phyloP scores from a whole-genome alignment of 1,140 invertebrate genomes.

The Planococcus citri region DNA sequence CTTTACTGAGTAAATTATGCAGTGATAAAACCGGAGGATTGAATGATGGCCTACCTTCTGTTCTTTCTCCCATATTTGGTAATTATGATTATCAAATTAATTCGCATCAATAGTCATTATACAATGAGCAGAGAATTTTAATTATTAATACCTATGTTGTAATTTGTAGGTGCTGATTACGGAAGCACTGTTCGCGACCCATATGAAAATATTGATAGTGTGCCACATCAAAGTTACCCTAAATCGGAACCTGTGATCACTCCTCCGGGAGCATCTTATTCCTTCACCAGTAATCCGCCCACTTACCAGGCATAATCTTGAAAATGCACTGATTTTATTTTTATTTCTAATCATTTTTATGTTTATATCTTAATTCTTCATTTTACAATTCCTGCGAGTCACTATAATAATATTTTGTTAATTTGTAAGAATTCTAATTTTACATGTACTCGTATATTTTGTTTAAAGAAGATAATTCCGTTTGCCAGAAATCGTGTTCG shows the following conservation, averaged over 20 bases:
- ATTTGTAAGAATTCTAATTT: too few species aligned
- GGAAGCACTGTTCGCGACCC: not conserved
- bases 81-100: not conserved
- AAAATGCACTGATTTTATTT: not conserved
- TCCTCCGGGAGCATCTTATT: conserved; percentile 2
- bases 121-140: too few species aligned
- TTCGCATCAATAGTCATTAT: too few species aligned
- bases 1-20: conserved; percentile 7
- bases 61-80: conserved; percentile 7
- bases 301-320: conserved; percentile 9
- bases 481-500: too few species aligned
- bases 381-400: not conserved
- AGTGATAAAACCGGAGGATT: conserved; percentile 13
- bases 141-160: not conserved
- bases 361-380: not conserved
- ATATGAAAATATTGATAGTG: conserved; percentile 8
- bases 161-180: not conserved
- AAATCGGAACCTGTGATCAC: not conserved
- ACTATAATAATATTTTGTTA: too few species aligned
- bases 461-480: too few species aligned
- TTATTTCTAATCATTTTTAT: not conserved
- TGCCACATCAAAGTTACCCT: conserved; percentile 15
- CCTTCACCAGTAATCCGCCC: not conserved
- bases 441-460: too few species aligned
- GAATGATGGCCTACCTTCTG: not conserved